Percentiles rank a stretch among this genome's conserved stretches.
These are phyloP conservation scores for Harmothoe impar DNA, from an alignment of 2,888 invertebrate genomes.

Conservation along the genomic window DNA sequence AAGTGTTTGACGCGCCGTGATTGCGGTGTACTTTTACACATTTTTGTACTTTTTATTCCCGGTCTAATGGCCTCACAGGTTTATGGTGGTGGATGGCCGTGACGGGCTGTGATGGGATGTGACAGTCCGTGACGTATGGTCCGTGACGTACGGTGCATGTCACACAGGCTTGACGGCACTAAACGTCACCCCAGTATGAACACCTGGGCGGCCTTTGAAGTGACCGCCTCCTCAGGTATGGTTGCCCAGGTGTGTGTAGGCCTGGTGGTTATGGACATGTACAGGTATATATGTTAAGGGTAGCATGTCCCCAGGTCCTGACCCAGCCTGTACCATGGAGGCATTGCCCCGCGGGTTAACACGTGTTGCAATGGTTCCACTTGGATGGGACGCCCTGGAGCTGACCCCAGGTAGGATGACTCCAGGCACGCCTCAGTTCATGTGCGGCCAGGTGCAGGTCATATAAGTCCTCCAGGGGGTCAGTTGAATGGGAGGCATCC, in stretches of 20 bases:
- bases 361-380: constrained; percentile 14
- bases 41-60: too few relatives aligned
- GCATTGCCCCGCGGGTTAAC: constrained; percentile 23
- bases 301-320: neutral
- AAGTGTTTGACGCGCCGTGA: too few relatives aligned
- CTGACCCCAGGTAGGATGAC: too few relatives aligned
- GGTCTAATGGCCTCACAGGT: too few relatives aligned
- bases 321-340: neutral
- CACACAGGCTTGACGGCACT: neutral
- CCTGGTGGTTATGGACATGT: neutral
- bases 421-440: neutral
- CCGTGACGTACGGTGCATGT: neutral
- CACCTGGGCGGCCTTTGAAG: constrained; percentile 16
- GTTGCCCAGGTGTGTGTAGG: neutral
- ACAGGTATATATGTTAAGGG: neutral
- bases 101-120: neutral
- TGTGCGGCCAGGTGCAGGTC: neutral
- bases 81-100: neutral
- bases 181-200: neutral
- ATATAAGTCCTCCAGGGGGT: constrained; percentile 1
- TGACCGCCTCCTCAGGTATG: neutral
- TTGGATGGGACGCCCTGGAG: too few relatives aligned
- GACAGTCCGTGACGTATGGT: neutral
- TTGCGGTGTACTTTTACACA: too few relatives aligned
- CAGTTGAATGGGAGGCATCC: too few relatives aligned